Conservation (phyloP, 2,797 vertebrate genomes). For the Sorex maritimensis region DNA sequence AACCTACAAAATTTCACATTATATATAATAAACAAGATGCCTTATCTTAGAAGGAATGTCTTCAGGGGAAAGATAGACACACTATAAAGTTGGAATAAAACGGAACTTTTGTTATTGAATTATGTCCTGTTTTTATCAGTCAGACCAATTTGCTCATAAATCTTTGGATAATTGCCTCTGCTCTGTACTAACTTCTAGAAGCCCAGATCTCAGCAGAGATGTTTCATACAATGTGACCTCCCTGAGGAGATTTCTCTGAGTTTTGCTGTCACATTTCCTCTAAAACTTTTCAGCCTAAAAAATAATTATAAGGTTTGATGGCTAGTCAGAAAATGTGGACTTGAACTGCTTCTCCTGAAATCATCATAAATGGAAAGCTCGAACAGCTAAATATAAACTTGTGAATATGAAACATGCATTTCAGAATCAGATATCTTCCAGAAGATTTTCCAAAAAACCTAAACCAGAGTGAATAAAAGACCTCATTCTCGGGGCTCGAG, state of each 20-base stretch:
- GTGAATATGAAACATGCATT: conserved; percentile 2
- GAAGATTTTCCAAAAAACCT: background rate
- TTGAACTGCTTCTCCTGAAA: conserved; percentile 44
- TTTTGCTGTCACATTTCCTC: conserved; percentile 70
- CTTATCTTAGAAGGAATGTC: background rate
- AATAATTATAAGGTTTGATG: conserved; percentile 71
- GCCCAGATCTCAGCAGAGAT: conserved; percentile 45
- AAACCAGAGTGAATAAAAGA: background rate
- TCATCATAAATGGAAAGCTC: conserved; percentile 30
- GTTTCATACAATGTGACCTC: conserved; percentile 61
- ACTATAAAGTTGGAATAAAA: conserved; percentile 46
- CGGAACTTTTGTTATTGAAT: conserved; percentile 24
- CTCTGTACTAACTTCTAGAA: conserved; percentile 59
- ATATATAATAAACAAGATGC: background rate
- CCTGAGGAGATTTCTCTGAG: conserved; percentile 72
- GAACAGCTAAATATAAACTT: background rate
- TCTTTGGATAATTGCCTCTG: conserved; percentile 77
- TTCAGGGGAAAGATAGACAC: background rate
- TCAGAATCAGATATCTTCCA: background rate
- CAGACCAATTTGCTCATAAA: conserved; percentile 72
- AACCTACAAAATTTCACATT: background rate
- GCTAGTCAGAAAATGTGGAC: conserved; percentile 62
- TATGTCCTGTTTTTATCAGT: conserved; percentile 64
- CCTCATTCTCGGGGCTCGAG: too few species aligned
- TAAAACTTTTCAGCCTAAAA: conserved; percentile 71